A percentile compares a stretch with the other conserved stretches of the same genome.
phyloP scores from a whole-genome alignment of 2,888 invertebrate genomes.

The Coecobrya sp. region DNA sequence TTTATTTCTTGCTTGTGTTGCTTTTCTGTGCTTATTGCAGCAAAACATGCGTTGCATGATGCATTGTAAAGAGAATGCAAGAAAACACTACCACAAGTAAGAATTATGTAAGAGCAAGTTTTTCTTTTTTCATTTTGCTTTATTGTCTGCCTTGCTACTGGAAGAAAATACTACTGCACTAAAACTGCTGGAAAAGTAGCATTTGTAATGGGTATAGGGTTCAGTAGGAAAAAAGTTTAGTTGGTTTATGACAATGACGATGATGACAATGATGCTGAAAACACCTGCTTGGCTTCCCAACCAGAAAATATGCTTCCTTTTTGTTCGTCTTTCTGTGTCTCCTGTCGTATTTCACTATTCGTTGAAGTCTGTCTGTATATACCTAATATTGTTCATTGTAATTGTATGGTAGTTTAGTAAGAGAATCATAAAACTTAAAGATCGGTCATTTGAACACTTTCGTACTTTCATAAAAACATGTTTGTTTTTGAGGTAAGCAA shows the following conservation, averaged over 20 bases:
- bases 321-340: neutral
- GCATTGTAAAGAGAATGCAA: slow-evolving; percentile 30
- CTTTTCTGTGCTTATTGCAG: slow-evolving; percentile 47
- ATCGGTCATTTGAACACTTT: no score
- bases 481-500: no score
- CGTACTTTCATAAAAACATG: no score
- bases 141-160: neutral
- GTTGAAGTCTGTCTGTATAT: no score
- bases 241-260: slow-evolving; percentile 1
- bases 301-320: slow-evolving; percentile 83
- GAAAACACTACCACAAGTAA: neutral
- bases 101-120: slow-evolving; percentile 27
- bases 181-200: neutral
- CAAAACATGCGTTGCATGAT: slow-evolving; percentile 61
- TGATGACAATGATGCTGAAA: slow-evolving; percentile 52
- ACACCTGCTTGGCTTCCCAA: slow-evolving; percentile 85
- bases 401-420: no score
- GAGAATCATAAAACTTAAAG: no score
- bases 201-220: neutral
- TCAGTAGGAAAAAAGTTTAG: slow-evolving; percentile 12
- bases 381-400: no score
- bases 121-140: neutral
- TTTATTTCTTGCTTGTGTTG: neutral
- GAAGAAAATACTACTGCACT: neutral
- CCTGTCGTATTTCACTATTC: neutral